Base-by-base conservation (phyloP, 2,888 invertebrate genomes). In the Argynnis bischoffii region DNA sequence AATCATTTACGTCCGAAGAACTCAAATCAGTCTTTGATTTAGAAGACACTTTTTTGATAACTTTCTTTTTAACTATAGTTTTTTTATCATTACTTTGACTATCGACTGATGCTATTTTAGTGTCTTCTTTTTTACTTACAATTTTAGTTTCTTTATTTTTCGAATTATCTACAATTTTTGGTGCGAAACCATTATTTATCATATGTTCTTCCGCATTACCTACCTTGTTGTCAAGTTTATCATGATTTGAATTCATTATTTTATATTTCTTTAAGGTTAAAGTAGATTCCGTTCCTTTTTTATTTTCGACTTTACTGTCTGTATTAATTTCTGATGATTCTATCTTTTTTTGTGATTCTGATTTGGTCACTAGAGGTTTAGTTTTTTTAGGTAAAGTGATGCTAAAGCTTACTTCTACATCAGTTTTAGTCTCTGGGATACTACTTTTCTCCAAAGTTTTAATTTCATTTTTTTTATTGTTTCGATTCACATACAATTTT, bases 361-460 rank as follows among this genome's bases (percentile, higher is more conserved):
- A 67, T 75, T 86, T 86, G 16, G 77, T 70, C 6, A 74, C 21
- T 46, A 66, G 64, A 18, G 79, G 60, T 78, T 85, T 84, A 51
- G 72, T 75, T 76, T 87, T 92, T 77, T 79, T 88, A 56, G 92
- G 92, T 68, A 92, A 82, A 55, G 87, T 90, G 76, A 92, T 86
- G 81, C 84, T 91, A 76, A 92, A 92, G 78, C 88, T 91, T 60
- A 92, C 92, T 84, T 92, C 92, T 48, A 92, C 79, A 59, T 92
- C 89, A 63, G 80, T 81, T 76, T 86, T 88, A 48, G 68, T 75
- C 31, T 85, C 84, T n/a, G 79, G 69, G 69, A 71, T 71, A 50
- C 68, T 70, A 13, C 76, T 77, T 63, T 82, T 81, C 72, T 81
- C 79, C 11, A 82, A 79, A 21, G 77, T 75, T 74, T 81, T 80